Base-by-base conservation (phyloP, 2,797 vertebrate species). In the Phrynocephalus vlangalii region DNA sequence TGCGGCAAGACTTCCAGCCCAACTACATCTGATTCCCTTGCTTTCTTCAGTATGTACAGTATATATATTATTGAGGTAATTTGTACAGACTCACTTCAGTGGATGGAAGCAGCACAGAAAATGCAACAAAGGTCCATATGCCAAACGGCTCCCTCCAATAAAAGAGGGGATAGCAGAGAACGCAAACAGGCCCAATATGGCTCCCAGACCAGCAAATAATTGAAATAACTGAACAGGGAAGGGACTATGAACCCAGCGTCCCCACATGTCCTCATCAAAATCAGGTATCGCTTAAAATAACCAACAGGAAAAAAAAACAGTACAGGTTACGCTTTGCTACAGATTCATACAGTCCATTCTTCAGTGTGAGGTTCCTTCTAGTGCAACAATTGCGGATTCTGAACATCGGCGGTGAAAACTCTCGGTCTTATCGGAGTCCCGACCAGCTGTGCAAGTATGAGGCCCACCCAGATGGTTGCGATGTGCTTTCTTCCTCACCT, bases 381-480 rank as follows among this genome's bases (percentile, higher is more conserved):
- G 81, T 91, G 84, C 38, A 91, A 3, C 38, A 91, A 3, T 2
- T 87, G 52, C 89, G 89, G 92, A 95, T 94, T 93, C 90, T 87
- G 76, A 92, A 85, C 38, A 13, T 28, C 88, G 84, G 38, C 18
- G 87, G 38, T 56, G 71, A 86, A 72, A 0, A 0, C 91, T 88
- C 87, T 73, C n/a, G 80, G 33, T 60, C 86, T 95, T 96, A 98
- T 92, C 98, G 95, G 87, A 98, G 98, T 91, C 99, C 99, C 8
- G 99, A 99, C 99, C 99, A 99, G 95, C 98, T 99, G 95, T 99
- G 99, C 33, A 99, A 97, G 88, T 99, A 99, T 0, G 99, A 99
- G n/a, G 97, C 95, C 99, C 99, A 99, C 56, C 98, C 98, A 4
- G 98, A 97, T 4, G 97, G 95, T 26, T 97, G 96, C 38, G 97